phyloP scores from a whole-genome alignment of 2,797 vertebrate species.

The Margarornis squamiger region DNA sequence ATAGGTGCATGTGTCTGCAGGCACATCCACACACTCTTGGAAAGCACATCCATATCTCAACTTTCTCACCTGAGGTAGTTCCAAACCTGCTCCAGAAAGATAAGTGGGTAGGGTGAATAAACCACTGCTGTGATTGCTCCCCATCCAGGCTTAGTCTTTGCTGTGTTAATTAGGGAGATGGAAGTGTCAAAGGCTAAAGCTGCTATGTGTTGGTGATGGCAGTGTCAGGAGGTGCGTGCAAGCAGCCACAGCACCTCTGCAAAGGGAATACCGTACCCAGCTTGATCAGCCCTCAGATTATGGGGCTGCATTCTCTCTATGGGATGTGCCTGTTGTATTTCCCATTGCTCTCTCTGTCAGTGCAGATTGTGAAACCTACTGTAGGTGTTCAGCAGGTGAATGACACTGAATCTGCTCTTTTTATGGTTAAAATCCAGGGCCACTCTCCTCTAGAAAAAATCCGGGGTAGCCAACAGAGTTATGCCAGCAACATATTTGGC shows the following conservation, averaged over 20 bases:
- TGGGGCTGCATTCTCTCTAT: background rate
- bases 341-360: background rate
- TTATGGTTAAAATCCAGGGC: background rate
- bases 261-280: background rate
- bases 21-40: fast-evolving
- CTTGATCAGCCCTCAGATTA: background rate
- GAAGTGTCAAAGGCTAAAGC: background rate
- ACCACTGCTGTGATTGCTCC: background rate
- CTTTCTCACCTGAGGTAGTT: background rate
- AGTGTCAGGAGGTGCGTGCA: background rate
- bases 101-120: background rate
- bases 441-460: background rate
- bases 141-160: background rate
- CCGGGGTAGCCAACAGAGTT: background rate
- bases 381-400: background rate
- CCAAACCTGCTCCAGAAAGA: background rate
- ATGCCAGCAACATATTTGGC: background rate
- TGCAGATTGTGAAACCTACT: fast-evolving
- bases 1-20: background rate
- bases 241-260: background rate
- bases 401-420: background rate
- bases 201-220: background rate
- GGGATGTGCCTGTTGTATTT: background rate
- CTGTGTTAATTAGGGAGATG: background rate
- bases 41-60: background rate